Conservation (phyloP, 2,113 vertebrate species). For the Ophiodon elongatus region DNA sequence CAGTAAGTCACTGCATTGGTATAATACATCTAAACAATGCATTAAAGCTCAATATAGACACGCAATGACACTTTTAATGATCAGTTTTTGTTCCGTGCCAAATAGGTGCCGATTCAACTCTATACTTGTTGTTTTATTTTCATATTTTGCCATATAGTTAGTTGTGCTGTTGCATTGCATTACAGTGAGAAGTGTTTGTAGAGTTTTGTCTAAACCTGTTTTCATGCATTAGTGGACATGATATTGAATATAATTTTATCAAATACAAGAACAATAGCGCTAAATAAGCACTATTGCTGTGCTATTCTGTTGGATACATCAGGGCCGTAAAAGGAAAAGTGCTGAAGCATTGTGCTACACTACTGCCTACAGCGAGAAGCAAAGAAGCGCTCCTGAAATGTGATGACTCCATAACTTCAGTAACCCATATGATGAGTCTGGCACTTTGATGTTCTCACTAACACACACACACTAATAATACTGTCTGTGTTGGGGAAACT, state of each 20-base stretch:
- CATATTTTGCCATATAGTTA: not conserved
- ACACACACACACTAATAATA: not conserved
- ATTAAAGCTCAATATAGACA: not conserved
- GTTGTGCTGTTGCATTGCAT: not conserved
- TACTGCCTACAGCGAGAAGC: not conserved
- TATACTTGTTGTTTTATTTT: not conserved
- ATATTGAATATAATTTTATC: constrained; percentile 9
- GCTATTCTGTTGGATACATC: not conserved
- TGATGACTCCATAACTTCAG: constrained; percentile 1
- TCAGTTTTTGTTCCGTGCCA: not conserved
- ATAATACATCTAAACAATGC: not conserved
- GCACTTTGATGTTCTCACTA: not conserved
- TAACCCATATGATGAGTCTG: not conserved
- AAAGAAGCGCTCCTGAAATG: not conserved
- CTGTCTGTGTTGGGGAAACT: constrained; percentile 6
- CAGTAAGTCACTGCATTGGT: not conserved
- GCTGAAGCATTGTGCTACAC: not conserved
- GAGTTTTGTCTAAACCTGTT: not conserved
- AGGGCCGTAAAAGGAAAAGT: not conserved
- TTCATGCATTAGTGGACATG: constrained; percentile 1
- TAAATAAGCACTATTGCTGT: not conserved
- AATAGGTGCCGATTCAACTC: not conserved
- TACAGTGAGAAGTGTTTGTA: not conserved
- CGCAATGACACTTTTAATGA: constrained; percentile 2
- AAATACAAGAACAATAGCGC: not conserved